Evolutionary conservation across 2,113 vertebrate species (phyloP).

Genomic region (Onychostruthus taczanowskii): DNA sequence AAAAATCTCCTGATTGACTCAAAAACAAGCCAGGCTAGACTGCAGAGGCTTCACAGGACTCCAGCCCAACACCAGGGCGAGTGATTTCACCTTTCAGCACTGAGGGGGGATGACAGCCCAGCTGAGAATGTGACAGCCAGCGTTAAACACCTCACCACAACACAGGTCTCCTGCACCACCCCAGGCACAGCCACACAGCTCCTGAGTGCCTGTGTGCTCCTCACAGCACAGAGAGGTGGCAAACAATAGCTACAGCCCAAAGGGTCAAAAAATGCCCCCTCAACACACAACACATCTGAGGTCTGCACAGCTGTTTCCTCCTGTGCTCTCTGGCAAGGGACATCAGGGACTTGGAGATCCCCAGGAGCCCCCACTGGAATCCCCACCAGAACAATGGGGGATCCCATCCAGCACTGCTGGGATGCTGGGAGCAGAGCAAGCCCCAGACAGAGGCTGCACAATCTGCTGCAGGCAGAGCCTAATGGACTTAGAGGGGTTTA

Average conservation of each 20-base stretch:
- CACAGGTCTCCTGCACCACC: background rate
- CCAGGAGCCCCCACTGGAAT: background rate
- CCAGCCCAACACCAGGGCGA: background rate
- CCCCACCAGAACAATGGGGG: background rate
- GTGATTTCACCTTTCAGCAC: background rate
- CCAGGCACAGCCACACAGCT: background rate
- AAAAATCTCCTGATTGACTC: background rate
- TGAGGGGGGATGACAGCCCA: background rate
- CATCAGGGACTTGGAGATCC: background rate
- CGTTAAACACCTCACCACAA: background rate
- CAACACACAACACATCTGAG: background rate
- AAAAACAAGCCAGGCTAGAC: background rate
- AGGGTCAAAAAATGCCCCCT: fast-evolving
- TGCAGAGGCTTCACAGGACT: background rate
- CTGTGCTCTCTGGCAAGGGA: background rate
- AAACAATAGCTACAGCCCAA: background rate
- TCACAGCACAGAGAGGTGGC: background rate
- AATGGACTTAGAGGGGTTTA: slow-evolving; percentile 6
- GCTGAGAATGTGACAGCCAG: background rate
- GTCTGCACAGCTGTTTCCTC: background rate
- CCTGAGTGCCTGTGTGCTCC: background rate
- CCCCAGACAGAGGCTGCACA: background rate
- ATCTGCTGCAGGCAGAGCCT: background rate
- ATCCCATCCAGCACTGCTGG: background rate
- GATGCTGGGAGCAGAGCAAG: background rate